Evolutionary conservation across 2,888 invertebrate species (phyloP), one percentile per base, ranked within the genome.

Genomic region (Subacronicta megacephala): DNA sequence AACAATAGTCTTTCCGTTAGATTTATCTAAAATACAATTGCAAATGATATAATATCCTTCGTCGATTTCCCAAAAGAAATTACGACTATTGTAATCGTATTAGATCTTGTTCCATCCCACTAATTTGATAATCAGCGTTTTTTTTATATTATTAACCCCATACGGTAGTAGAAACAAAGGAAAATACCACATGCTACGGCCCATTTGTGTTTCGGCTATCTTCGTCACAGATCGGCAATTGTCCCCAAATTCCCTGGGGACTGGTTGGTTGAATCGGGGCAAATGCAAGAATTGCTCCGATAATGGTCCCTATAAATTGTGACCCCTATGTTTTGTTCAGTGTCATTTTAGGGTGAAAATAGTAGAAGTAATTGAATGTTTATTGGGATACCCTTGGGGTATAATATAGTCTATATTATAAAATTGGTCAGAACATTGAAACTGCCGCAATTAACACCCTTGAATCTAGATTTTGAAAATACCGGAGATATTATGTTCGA

Each of bases 261-360:
- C 67, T 58, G 66, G 67, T 80, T 75, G 71, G 76, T 75, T 67
- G 79, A 74, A 82, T 75, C 81, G 84, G 77, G 77, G 78, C 77
- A 83, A 85, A 85, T 87, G 84, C 82, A 87, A 80, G 83, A 84
- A 88, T 83, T 78, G 75, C 51, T 60, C 68, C 77, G 86, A 85
- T 87, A 87, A 86, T 85, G 85, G 77, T 53, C 35, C 78, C 77
- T 73, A 88, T 88, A 87, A 84, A 88, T 87, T 81, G 72, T 59
- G 68, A 78, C 81, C 79, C 72, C 78, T 83, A 86, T 63, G 68
- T 72, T 75, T 69, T 75, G 72, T 77, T 78, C 75, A 75, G 72
- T 72, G 74, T 81, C 71, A 80, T 80, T 80, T 78, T 78, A 74
- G n/a, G 41, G 51, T 45, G 55, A 18, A 45, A 42, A 43, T 59